A percentile compares a stretch with the other conserved stretches of the same genome.
These are phyloP conservation scores for Cetonia aurata DNA, from an alignment of 2,888 invertebrate species.

Conservation along the genomic window DNA sequence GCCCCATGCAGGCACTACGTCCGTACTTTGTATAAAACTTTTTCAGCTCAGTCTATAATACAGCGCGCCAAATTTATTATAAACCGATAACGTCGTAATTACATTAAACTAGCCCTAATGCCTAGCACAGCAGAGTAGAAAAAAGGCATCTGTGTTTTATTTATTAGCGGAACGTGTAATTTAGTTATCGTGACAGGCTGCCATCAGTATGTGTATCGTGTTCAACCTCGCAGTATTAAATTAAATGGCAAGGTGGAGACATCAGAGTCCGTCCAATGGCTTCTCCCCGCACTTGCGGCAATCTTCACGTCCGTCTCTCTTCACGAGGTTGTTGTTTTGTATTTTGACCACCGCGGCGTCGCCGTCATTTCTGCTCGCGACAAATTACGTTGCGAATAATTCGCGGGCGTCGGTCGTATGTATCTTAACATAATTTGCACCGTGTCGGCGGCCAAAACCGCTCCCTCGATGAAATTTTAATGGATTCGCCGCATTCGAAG, in stretches of 20 bases:
- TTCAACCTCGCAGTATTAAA: constrained; percentile 43
- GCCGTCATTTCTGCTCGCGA: constrained; percentile 14
- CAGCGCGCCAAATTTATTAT: constrained; percentile 33
- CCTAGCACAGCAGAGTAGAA: constrained; percentile 26
- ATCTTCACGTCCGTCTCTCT: constrained; percentile 4
- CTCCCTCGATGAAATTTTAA: neutral
- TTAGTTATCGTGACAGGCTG: constrained; percentile 52
- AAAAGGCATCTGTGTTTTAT: constrained; percentile 46
- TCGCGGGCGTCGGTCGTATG: constrained; percentile 1
- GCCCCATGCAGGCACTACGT: neutral
- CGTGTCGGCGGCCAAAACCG: neutral
- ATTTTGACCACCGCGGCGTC: neutral
- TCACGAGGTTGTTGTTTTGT: constrained; percentile 4
- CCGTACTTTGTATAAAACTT: neutral
- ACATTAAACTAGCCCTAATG: constrained; percentile 35
- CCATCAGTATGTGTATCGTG: constrained; percentile 48
- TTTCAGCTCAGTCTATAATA: constrained; percentile 10
- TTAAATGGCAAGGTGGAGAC: constrained; percentile 52
- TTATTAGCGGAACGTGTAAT: constrained; percentile 51
- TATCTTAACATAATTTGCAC: neutral
- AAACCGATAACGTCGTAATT: constrained; percentile 37
- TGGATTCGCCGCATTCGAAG: neutral
- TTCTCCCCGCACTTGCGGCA: constrained; percentile 9
- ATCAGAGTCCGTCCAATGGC: constrained; percentile 48
- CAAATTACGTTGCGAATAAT: constrained; percentile 19